Percentiles rank a stretch among this genome's conserved stretches.
These are phyloP conservation scores for Saccostrea glomerata DNA, from an alignment of 1,140 invertebrate species.

Conservation along the genomic window DNA sequence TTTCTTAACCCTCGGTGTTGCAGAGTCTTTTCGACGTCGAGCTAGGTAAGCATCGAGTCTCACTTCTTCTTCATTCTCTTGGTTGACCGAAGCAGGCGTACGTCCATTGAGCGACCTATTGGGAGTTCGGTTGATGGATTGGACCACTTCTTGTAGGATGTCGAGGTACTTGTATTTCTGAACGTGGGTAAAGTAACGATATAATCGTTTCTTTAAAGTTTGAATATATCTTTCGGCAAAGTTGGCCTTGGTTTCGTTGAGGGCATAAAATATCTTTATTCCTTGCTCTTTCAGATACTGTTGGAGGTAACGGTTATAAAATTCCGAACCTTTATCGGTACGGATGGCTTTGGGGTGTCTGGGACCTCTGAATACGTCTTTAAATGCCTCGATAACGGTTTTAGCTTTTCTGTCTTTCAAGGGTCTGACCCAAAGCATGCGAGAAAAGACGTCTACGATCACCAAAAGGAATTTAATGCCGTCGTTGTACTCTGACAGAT, in stretches of 20 bases:
- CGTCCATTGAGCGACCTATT: constrained; percentile 41
- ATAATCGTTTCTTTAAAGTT: constrained; percentile 44
- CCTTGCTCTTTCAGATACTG: constrained; percentile 23
- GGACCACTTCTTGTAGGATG: constrained; percentile 42
- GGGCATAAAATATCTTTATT: constrained; percentile 39
- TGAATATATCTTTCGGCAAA: constrained; percentile 46
- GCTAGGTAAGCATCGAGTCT: no score
- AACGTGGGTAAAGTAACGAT: constrained; percentile 39
- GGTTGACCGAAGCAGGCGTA: constrained; percentile 51
- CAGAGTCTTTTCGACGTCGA: no score
- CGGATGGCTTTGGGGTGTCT: constrained; percentile 32
- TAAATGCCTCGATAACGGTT: neutral
- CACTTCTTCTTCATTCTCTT: constrained; percentile 49
- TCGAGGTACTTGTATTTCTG: constrained; percentile 37
- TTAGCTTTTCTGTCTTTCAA: constrained; percentile 13
- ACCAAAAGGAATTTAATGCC: constrained; percentile 38
- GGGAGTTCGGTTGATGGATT: constrained; percentile 49
- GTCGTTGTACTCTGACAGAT: constrained; percentile 42
- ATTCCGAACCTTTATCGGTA: constrained; percentile 41
- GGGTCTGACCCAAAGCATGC: constrained; percentile 29
- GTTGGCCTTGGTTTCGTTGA: constrained; percentile 48
- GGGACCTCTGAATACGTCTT: neutral
- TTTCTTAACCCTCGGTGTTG: no score
- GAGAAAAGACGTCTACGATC: constrained; percentile 44
- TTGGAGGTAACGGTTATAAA: constrained; percentile 37